These are phyloP conservation scores for Mionectes macconnelli DNA, from an alignment of 2,113 vertebrate species.

Conservation along the genomic window DNA sequence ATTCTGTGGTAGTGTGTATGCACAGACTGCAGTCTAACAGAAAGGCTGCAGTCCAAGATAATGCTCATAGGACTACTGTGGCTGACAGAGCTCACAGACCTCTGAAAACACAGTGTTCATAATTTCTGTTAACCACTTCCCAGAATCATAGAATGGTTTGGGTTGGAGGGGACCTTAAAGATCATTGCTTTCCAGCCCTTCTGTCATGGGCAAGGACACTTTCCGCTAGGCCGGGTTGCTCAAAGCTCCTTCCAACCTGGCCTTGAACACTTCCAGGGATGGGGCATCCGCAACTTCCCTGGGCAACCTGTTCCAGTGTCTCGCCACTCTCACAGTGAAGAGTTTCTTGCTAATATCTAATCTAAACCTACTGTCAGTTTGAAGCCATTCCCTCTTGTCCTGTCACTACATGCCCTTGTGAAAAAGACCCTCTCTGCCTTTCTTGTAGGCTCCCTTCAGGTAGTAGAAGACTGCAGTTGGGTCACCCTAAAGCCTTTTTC, in stretches of 20 bases:
- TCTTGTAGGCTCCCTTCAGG: not conserved
- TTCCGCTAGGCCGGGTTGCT: not conserved
- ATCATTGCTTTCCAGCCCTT: not conserved
- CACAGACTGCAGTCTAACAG: not conserved
- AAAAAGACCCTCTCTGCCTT: not conserved
- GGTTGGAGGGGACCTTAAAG: not conserved
- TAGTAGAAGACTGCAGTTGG: not conserved
- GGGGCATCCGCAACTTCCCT: not conserved
- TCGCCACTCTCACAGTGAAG: not conserved
- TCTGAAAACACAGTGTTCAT: not conserved
- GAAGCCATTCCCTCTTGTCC: not conserved
- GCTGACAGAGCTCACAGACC: not conserved
- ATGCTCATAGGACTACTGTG: not conserved
- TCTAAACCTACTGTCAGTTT: not conserved
- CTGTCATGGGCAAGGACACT: accelerated
- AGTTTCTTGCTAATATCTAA: not conserved
- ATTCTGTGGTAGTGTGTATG: not conserved
- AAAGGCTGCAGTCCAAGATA: not conserved
- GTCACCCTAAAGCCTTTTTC: not conserved
- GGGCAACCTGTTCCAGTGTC: not conserved
- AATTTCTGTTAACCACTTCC: not conserved
- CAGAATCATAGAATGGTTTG: not conserved
- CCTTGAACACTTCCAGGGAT: no score
- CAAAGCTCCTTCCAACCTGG: no score
- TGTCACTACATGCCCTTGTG: not conserved